Percentiles rank a stretch among this genome's conserved stretches.
phyloP scores from a whole-genome alignment of 2,888 invertebrate genomes.

The Spicauda simplicius region DNA sequence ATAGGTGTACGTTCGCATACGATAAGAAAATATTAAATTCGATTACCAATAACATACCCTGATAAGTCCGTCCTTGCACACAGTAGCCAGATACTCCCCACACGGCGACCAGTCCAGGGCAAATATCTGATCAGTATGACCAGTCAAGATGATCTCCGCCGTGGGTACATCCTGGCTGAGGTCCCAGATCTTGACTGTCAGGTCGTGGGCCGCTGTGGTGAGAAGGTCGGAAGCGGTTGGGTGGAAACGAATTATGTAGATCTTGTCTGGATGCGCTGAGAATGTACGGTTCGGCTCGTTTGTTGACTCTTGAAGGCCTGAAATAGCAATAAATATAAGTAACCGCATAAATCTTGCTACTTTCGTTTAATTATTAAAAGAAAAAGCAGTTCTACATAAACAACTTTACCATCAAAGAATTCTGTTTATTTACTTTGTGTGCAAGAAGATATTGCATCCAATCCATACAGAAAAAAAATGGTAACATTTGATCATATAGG shows the following conservation, averaged over 20 bases:
- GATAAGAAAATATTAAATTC: no score
- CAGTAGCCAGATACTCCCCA: constrained; percentile 93
- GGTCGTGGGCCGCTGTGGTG: constrained; percentile 95
- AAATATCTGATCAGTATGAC: constrained; percentile 95
- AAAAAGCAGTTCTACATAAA: no score
- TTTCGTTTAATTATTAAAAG: background rate
- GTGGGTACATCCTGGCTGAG: constrained; percentile 73
- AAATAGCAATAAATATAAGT: background rate
- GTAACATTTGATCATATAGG: no score
- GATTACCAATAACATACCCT: constrained; percentile 63
- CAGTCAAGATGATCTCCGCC: constrained; percentile 85
- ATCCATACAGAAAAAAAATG: no score
- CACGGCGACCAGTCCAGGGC: constrained; percentile 97
- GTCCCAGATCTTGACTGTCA: constrained; percentile 95
- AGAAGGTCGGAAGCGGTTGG: constrained; percentile 94
- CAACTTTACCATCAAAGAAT: no score
- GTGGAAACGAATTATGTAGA: constrained; percentile 94
- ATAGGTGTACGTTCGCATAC: no score
- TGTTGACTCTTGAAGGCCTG: constrained; percentile 89
- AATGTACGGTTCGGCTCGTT: constrained; percentile 88
- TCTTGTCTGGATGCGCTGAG: constrained; percentile 95
- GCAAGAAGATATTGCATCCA: no score
- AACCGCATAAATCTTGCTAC: background rate
- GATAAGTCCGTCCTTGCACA: constrained; percentile 94
- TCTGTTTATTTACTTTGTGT: no score